Conservation (phyloP, 2,113 vertebrate species). For the Sminthopsis crassicaudata region DNA sequence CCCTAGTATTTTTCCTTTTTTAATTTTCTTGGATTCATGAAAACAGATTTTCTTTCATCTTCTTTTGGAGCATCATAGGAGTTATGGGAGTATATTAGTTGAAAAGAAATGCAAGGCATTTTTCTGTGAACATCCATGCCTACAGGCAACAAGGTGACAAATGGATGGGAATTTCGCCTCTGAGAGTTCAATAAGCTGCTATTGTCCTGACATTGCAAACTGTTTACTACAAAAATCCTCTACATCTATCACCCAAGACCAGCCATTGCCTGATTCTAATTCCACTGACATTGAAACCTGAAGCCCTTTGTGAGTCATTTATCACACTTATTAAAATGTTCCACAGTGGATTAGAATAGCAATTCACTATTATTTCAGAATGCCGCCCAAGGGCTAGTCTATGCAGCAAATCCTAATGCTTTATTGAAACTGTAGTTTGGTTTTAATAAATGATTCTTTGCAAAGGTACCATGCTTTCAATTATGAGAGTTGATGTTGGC, state of each 20-base stretch:
- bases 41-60: conserved; percentile 46
- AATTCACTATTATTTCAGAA: conserved; percentile 89
- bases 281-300: conserved; percentile 84
- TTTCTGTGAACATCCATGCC: conserved; percentile 74
- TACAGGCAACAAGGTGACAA: conserved; percentile 80
- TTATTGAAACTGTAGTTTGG: conserved; percentile 83
- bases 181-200: conserved; percentile 81
- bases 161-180: conserved; percentile 80
- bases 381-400: conserved; percentile 83
- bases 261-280: conserved; percentile 79
- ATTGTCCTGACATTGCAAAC: conserved; percentile 81
- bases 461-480: conserved; percentile 75
- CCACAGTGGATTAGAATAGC: conserved; percentile 89
- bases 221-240: conserved; percentile 82
- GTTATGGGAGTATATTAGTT: conserved; percentile 67
- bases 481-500: conserved; percentile 79
- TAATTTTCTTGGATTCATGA: conserved; percentile 23
- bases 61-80: conserved; percentile 54
- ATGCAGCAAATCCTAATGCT: conserved; percentile 88
- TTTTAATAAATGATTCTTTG: conserved; percentile 82
- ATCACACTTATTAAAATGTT: conserved; percentile 93
- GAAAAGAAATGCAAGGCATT: conserved; percentile 73
- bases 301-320: conserved; percentile 87
- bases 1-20: neutral
- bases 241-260: conserved; percentile 83